phyloP scores from a whole-genome alignment of 2,888 invertebrate species.

The Hyppa rectilinea region DNA sequence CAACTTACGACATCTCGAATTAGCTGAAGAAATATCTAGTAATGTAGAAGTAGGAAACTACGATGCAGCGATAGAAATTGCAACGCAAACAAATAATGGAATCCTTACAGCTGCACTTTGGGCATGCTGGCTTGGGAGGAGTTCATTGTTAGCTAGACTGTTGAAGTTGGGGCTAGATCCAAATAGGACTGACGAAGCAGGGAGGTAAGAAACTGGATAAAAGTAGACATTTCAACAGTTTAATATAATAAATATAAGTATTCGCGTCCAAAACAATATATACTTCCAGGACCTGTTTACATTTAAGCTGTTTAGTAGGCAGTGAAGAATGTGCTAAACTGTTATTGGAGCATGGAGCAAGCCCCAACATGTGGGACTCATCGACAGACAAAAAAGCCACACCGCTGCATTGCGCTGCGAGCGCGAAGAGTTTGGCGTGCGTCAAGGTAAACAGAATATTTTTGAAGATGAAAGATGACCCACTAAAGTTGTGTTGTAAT shows the following conservation, averaged over 20 bases:
- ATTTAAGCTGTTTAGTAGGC: conserved; percentile 95
- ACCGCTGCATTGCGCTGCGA: conserved; percentile 95
- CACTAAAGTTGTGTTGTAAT: conserved; percentile 60
- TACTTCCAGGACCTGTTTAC: conserved; percentile 90
- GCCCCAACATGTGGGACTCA: conserved; percentile 94
- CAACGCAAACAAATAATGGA: conserved; percentile 73
- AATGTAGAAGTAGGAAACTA: conserved; percentile 84
- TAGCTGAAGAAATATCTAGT: conserved; percentile 84
- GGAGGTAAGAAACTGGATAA: conserved; percentile 87
- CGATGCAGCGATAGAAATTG: conserved; percentile 82
- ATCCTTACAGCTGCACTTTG: conserved; percentile 90
- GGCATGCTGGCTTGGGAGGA: conserved; percentile 91
- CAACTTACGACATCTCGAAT: conserved; percentile 82
- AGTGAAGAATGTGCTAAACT: conserved; percentile 93
- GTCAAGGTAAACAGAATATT: conserved; percentile 87
- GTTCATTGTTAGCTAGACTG: conserved; percentile 88
- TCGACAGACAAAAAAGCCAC: conserved; percentile 92
- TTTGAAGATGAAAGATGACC: conserved; percentile 69
- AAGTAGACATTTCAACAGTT: background rate
- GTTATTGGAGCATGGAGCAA: conserved; percentile 92
- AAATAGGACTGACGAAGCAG: conserved; percentile 92
- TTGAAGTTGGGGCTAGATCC: conserved; percentile 91
- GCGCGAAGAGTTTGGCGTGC: conserved; percentile 91
- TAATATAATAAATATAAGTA: background rate
- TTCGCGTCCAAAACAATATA: conserved; percentile 10